Evolutionary conservation across 2,888 invertebrate genomes (phyloP).

Genomic region (Neoitamus cyanurus): DNA sequence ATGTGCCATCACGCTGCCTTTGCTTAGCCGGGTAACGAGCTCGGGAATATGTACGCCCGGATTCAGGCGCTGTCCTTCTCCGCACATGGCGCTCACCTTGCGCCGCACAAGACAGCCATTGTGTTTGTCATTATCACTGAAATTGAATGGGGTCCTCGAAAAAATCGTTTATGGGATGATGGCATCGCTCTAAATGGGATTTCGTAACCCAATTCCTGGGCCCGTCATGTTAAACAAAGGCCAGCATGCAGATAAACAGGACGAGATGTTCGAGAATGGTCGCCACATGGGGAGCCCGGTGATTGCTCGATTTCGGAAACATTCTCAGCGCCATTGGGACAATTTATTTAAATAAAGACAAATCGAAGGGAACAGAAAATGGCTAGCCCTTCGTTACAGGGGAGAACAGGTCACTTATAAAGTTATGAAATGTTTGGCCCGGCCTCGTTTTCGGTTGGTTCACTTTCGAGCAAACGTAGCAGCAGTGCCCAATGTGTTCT

Average conservation of each 20-base stretch:
- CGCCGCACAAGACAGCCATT: not conserved
- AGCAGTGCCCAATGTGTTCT: too few species aligned
- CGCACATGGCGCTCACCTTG: not conserved
- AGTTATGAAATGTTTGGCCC: not conserved
- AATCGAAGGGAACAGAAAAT: not conserved
- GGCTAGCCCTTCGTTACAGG: not conserved
- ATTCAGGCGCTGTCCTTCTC: not conserved
- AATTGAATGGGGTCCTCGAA: slow-evolving; percentile 26
- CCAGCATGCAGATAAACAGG: not conserved
- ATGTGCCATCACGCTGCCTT: not conserved
- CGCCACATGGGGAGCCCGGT: not conserved
- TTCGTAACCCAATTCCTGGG: not conserved
- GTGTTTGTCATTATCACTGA: slow-evolving; percentile 8
- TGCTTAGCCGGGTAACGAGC: not conserved
- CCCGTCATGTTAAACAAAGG: slow-evolving; percentile 14
- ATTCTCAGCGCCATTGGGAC: not conserved
- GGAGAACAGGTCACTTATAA: not conserved
- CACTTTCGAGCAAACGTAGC: too few species aligned
- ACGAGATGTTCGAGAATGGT: not conserved
- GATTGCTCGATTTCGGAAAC: not conserved
- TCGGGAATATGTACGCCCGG: not conserved
- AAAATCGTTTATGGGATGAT: slow-evolving; percentile 24
- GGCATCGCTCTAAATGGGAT: not conserved
- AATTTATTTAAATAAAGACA: not conserved
- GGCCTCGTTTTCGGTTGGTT: too few species aligned